These are phyloP conservation scores for Sphaeridia pumilis DNA, from an alignment of 2,888 invertebrate genomes.

Conservation along the genomic window DNA sequence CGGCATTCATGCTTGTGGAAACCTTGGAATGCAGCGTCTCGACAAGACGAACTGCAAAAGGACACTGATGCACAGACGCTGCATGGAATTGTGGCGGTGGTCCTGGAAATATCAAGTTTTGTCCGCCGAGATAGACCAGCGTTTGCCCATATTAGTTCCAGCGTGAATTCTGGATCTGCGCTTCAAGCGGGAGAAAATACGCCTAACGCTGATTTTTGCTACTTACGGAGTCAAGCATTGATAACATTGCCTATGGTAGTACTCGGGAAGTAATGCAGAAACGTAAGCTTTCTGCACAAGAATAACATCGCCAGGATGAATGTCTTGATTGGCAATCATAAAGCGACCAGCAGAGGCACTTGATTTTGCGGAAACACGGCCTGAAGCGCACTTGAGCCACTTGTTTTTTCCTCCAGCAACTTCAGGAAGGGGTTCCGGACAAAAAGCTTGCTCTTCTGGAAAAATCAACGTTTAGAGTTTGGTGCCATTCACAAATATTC, in stretches of 20 bases:
- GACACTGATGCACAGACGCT: slow-evolving; percentile 34
- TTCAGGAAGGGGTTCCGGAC: slow-evolving; percentile 12
- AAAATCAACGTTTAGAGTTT: no score
- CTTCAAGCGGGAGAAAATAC: no score
- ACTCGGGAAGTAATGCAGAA: slow-evolving; percentile 33
- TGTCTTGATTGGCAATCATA: slow-evolving; percentile 35
- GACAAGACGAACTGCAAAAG: slow-evolving; percentile 36
- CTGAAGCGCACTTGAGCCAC: slow-evolving; percentile 24
- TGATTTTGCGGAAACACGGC: slow-evolving; percentile 18
- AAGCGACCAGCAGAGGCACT: slow-evolving; percentile 34
- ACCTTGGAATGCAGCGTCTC: slow-evolving; percentile 29
- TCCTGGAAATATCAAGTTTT: slow-evolving; percentile 11
- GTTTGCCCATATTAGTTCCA: no score
- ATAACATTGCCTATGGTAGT: slow-evolving; percentile 36
- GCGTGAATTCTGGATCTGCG: no score
- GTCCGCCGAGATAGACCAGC: no score
- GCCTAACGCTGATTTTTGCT: no score
- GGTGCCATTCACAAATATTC: no score
- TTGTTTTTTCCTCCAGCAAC: slow-evolving; percentile 27
- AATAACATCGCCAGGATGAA: slow-evolving; percentile 37
- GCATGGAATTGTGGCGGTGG: slow-evolving; percentile 35
- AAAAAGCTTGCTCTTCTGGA: background rate
- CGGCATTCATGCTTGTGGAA: slow-evolving; percentile 37
- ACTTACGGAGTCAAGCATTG: slow-evolving; percentile 37
- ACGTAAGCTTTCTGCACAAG: slow-evolving; percentile 37